phyloP scores from a whole-genome alignment of 2,888 invertebrate genomes.

The Glaucopsyche alexis region DNA sequence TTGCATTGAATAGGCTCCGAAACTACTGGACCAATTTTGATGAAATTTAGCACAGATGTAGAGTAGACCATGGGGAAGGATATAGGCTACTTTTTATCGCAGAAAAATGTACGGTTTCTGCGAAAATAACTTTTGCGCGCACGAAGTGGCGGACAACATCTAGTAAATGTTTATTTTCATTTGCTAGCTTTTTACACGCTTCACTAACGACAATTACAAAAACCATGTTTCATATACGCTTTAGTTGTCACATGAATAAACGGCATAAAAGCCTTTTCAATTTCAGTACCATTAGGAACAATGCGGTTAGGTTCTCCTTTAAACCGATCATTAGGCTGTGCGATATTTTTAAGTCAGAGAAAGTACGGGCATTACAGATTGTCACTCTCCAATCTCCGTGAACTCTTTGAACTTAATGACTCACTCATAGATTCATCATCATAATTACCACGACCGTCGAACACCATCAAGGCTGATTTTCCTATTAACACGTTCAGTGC shows the following conservation, averaged over 20 bases:
- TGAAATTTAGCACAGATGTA: too few species aligned
- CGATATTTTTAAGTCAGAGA: slow-evolving; percentile 16
- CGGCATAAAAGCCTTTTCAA: slow-evolving; percentile 6
- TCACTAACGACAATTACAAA: background rate
- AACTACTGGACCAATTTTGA: too few species aligned
- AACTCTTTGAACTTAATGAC: slow-evolving; percentile 19
- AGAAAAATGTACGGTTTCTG: too few species aligned
- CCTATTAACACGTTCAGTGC: too few species aligned
- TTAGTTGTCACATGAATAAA: background rate
- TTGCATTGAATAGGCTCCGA: too few species aligned
- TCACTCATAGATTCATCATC: background rate
- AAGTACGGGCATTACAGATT: slow-evolving; percentile 6
- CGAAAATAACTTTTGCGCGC: too few species aligned
- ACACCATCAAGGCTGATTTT: too few species aligned
- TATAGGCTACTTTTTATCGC: too few species aligned
- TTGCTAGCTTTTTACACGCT: background rate
- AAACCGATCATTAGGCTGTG: slow-evolving; percentile 7
- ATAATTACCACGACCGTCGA: background rate
- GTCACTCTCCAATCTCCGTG: slow-evolving; percentile 14
- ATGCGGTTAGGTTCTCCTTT: background rate
- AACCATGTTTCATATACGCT: background rate
- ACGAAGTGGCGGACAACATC: too few species aligned
- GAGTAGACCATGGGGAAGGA: too few species aligned
- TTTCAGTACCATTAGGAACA: slow-evolving; percentile 13
- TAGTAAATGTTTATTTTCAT: too few species aligned